Conservation (phyloP, 2,797 vertebrate species). For the Gymnothorax javanicus region DNA sequence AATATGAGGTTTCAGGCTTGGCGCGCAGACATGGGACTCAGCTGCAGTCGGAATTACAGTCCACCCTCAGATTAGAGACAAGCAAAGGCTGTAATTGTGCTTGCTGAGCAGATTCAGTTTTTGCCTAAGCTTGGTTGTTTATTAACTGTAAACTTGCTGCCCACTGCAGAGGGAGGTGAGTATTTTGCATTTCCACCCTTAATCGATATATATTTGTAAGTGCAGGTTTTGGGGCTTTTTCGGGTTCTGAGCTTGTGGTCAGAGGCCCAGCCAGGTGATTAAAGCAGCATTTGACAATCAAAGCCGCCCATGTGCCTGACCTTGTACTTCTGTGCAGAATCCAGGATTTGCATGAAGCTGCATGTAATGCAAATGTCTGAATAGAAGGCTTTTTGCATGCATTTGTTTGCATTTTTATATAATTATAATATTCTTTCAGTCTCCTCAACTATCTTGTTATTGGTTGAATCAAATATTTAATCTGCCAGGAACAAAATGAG, state of each 20-base stretch:
- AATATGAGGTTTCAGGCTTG: slow-evolving; percentile 26
- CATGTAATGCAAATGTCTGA: slow-evolving; percentile 7
- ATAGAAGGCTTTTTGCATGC: background rate
- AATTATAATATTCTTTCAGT: background rate
- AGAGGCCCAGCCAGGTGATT: background rate
- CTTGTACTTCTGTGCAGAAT: background rate
- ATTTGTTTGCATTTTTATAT: slow-evolving; percentile 2
- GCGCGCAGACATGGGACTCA: background rate
- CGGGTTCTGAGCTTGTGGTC: background rate
- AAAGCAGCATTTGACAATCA: slow-evolving; percentile 29
- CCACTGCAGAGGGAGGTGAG: background rate
- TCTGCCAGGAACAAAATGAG: background rate
- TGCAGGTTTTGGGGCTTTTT: background rate
- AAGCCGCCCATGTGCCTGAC: slow-evolving; percentile 16
- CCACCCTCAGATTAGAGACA: background rate
- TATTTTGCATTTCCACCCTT: background rate
- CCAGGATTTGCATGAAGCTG: background rate
- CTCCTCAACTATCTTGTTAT: background rate
- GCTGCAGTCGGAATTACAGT: slow-evolving; percentile 1
- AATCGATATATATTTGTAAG: too few relatives aligned
- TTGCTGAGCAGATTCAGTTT: background rate
- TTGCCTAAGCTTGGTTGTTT: background rate
- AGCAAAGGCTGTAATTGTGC: background rate
- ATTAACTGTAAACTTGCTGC: background rate
- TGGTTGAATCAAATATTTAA: background rate